Base-by-base conservation (phyloP, 2,797 vertebrate genomes). In the Clarias platycephalus region DNA sequence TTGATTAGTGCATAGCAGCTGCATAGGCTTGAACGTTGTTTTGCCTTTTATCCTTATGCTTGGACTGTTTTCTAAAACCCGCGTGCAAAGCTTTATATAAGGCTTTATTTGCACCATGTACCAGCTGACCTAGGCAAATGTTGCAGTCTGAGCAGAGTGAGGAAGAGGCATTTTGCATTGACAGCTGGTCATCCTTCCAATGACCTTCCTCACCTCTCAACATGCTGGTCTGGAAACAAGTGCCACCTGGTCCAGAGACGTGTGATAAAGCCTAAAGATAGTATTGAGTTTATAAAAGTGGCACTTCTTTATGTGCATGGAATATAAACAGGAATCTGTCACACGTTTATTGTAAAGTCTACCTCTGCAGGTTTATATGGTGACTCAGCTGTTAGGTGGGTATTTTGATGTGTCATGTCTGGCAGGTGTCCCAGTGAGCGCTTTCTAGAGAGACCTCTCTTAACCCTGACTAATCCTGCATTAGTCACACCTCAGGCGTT, bases 181-280 rank as follows among this genome's bases (percentile, higher is more conserved):
- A 79, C 83, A 89, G 81, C 87, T 87, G 83, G 71, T 83, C 78
- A 71, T 64, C 53, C 28, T 84, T 75, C 3, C 44, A n/a, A 2
- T 83, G 85, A 85, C 87, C 87, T 84, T 86, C 67, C n/a, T 84
- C 63, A 84, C 75, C 74, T 84, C 53, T 81, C 68, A 70, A 26
- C 79, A 64, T 79, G 76, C 66, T 24, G 40, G n/a, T 57, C 77
- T 81, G 26, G 76, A 82, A 49, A 62, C 18, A 82, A 74, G 71
- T 22, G 75, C 80, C 85, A 85, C 83, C 79, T 89, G 85, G 82
- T 82, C 7, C 3, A 55, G 68, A 84, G 75, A 86, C 34, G 88
- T 82, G 87, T 80, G 80, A 80, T n/a, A 20, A 34, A 74, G 53
- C 40, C 75, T 82, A 84, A 80, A 88, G 81, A 70, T 81, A 80